Evolutionary conservation across 2,113 vertebrate species (phyloP), one percentile per base, ranked within the genome.

Genomic region (Oostethus manadensis): DNA sequence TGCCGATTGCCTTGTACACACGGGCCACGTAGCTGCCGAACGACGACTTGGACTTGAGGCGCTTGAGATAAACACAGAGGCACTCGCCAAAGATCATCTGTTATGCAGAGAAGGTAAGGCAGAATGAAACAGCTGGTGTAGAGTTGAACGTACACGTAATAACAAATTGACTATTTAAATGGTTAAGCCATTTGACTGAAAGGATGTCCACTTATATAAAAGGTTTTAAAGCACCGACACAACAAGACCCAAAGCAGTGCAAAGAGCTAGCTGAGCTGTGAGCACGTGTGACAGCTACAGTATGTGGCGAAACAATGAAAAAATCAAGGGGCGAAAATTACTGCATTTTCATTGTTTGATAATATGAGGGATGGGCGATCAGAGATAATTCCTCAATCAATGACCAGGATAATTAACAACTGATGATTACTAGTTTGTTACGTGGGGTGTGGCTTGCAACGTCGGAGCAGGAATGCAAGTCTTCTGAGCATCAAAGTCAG

Each of bases 11-110:
- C 88, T 98, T 98, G 88, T 99, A 99, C 70, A 94, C 76, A 63
- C 89, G 85, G 71, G 94, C 91, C 62, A 94, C 21, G 53, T 96
- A 98, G 84, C 85, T 90, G 87, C 96, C 97, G 78, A 94, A 83
- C 82, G 93, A 91, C 4, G 94, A 96, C 82, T 94, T 95, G 65
- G 94, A 97, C 67, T 92, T 87, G 89, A 97, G 88, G 67, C 84
- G 82, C 61, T 93, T 94, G 79, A 87, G 88, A 82, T 92, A 88
- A 54, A 99, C 93, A 50, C 85, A 94, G 49, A 97, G 87, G 68
- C 84, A 86, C 86, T 99, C 96, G 83, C 96, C 97, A 78, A 92
- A 0, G 85, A 97, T 87, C 81, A 98, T 95, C 96, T 99, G 93
- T 66, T 48, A 88, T 9, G 40, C 15, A 22, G 85, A 86, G 14